A percentile compares a stretch with the other conserved stretches of the same genome.
Evolutionary conservation across 2,797 vertebrate genomes (phyloP).

Genomic region (Pseudomugil tenellus): DNA sequence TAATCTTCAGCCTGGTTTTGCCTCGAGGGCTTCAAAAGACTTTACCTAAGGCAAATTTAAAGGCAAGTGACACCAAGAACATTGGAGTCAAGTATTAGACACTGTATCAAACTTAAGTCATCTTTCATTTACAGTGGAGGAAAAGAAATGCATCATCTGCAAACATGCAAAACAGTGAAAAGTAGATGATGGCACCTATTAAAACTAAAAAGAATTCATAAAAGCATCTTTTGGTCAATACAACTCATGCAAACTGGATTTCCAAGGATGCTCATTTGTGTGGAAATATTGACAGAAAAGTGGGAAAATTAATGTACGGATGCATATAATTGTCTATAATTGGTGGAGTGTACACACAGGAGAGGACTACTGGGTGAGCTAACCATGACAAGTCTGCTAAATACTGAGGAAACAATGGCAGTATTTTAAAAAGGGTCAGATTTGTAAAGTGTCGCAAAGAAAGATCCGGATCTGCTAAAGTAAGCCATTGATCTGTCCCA

Average conservation of each 20-base stretch:
- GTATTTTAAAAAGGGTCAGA: neutral
- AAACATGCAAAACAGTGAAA: neutral
- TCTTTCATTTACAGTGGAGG: neutral
- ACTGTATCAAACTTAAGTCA: neutral
- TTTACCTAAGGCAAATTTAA: neutral
- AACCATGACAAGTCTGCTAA: neutral
- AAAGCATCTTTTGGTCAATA: neutral
- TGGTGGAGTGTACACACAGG: too few relatives aligned
- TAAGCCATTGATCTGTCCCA: neutral
- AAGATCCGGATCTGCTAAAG: neutral
- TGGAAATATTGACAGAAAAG: neutral
- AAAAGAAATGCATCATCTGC: neutral
- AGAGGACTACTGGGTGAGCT: neutral
- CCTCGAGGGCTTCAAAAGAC: slow-evolving; percentile 4
- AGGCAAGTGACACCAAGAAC: neutral
- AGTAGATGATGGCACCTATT: neutral
- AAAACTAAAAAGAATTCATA: neutral
- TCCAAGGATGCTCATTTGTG: slow-evolving; percentile 43
- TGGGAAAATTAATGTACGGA: neutral
- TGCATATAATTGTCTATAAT: neutral
- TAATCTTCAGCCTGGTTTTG: slow-evolving; percentile 51
- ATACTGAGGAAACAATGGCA: neutral
- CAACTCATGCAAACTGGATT: neutral
- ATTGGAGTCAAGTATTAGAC: neutral
- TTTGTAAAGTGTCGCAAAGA: neutral